Evolutionary conservation across 2,888 invertebrate species (phyloP).

Genomic region (Glaucopsyche alexis): DNA sequence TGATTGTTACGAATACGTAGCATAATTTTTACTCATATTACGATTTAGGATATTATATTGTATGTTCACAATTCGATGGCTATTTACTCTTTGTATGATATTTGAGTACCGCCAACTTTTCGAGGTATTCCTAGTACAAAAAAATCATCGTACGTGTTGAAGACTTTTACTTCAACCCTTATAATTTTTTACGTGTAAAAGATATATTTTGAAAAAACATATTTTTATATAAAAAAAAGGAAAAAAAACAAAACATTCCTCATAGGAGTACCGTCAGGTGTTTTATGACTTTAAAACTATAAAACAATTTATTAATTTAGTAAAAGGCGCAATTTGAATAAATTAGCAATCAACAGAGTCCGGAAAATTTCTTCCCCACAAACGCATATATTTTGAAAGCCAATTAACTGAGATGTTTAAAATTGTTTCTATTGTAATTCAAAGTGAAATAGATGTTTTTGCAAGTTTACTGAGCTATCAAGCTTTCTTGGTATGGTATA

Average conservation of each 20-base stretch:
- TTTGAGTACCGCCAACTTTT: no score
- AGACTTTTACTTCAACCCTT: no score
- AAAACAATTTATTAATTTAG: constrained; percentile 45
- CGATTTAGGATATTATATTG: not conserved
- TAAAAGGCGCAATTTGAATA: constrained; percentile 56
- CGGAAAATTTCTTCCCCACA: constrained; percentile 34
- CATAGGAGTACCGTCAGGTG: not conserved
- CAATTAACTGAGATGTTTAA: constrained; percentile 25
- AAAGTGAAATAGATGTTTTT: not conserved
- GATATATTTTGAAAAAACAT: no score
- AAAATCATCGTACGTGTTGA: no score
- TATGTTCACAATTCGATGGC: not conserved
- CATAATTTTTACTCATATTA: not conserved
- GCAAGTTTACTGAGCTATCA: not conserved
- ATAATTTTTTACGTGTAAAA: not conserved
- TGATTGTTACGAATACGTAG: constrained; percentile 1
- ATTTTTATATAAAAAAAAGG: not conserved
- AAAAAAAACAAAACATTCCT: not conserved
- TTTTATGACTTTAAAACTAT: constrained; percentile 31
- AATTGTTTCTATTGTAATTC: constrained; percentile 22
- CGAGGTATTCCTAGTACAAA: no score
- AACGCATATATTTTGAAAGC: constrained; percentile 29
- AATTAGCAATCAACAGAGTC: constrained; percentile 53
- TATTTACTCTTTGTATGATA: not conserved
- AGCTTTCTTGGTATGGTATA: not conserved